Base-by-base conservation (phyloP, 2,113 vertebrate genomes). In the Octodon degus region DNA sequence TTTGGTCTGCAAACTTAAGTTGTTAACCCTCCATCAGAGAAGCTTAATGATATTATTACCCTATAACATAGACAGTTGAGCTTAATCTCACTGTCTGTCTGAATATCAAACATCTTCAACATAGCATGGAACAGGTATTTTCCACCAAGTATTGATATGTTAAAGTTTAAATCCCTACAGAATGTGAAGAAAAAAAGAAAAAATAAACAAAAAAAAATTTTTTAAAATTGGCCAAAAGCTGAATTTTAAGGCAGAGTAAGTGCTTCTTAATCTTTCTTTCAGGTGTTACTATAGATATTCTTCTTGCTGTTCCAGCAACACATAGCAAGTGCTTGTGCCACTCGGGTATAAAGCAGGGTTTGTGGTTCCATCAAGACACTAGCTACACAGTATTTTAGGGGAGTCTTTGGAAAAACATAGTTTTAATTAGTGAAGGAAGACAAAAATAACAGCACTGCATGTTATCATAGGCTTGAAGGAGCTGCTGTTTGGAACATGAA, bases 371-470 rank as follows among this genome's bases (percentile, higher is more conserved):
- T 22, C 25, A 76, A 76, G 72, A 7, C 22, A 37, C 3, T 5
- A 50, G 7, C 27, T 53, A 79, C 16, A 5, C 13, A 34, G 40
- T 65, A 27, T 77, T 94, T 79, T 88, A 81, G 47, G 50, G 70
- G 30, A 91, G 50, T 79, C 22, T 93, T 91, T 37, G 91, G 89
- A 68, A 95, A 74, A 85, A 30, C 19, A 81, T 10, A 37, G 22
- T 65, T 91, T 80, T 89, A n/a, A 24, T 91, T 87, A 58, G 20
- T 16, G 40, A 90, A 70, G 37, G 34, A 68, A 77, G 34, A 80
- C 43, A 62, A 63, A 88, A 50, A 88, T 7, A 4, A 68, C 14
- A 40, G 1, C 7, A 32, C 25, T 62, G 7, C 34, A 40, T 10
- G 47, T 9, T 27, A 50, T 9, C 43, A 37, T 55, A 67, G 40